phyloP scores from a whole-genome alignment of 2,888 invertebrate genomes.

The Boloria euphrosyne region DNA sequence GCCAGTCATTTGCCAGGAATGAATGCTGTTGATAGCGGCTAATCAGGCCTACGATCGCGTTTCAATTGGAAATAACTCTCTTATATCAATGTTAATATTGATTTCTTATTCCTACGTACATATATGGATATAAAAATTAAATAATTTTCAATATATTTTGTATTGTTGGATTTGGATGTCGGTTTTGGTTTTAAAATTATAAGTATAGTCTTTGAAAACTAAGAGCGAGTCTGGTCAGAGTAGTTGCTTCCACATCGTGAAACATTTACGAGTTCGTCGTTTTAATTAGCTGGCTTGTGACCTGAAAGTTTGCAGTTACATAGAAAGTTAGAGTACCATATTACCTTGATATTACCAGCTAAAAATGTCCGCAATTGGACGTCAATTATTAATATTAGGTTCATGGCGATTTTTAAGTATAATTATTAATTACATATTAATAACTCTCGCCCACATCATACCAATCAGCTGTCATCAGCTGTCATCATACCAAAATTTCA shows the following conservation, averaged over 20 bases:
- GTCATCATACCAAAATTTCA: too few relatives aligned
- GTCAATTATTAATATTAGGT: not conserved
- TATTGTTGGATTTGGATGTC: not conserved
- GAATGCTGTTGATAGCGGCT: constrained; percentile 59
- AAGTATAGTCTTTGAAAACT: constrained; percentile 37
- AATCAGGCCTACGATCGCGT: constrained; percentile 50
- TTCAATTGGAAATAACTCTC: constrained; percentile 46
- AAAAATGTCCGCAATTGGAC: constrained; percentile 1
- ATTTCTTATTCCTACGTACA: not conserved
- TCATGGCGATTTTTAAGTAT: not conserved
- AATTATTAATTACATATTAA: too few relatives aligned
- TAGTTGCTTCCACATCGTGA: constrained; percentile 62
- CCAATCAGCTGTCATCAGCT: too few relatives aligned
- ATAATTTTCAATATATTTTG: constrained; percentile 6
- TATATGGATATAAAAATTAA: not conserved
- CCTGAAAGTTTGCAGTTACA: constrained; percentile 64
- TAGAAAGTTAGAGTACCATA: constrained; percentile 37
- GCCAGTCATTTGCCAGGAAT: constrained; percentile 60
- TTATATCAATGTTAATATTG: constrained; percentile 15
- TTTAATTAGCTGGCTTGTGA: constrained; percentile 65
- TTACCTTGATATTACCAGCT: constrained; percentile 10
- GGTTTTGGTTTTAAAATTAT: constrained; percentile 12
- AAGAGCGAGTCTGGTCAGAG: constrained; percentile 58
- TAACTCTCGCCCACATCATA: too few relatives aligned
- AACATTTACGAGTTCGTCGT: constrained; percentile 50